Evolutionary conservation across 2,888 invertebrate species (phyloP), one percentile per base, ranked within the genome.

Genomic region (Microctonus aethiopoides): DNA sequence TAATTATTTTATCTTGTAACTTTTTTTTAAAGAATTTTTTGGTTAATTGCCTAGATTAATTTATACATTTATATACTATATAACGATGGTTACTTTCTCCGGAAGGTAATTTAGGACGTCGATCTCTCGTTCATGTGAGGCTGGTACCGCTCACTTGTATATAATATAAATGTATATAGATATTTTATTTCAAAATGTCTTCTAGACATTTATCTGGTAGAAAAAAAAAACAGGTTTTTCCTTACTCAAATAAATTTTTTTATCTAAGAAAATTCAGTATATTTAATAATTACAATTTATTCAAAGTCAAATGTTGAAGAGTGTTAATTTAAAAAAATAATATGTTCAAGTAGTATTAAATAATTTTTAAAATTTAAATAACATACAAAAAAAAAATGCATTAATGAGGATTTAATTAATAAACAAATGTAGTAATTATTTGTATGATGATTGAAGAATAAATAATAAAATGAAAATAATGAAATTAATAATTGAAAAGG

Each of bases 41-140:
- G 32, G 13, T 16, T 29, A 57, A 29, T 29, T 32, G 10, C 10
- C 13, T 29, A n/a, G 56, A 56, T 56, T 56, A 4, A 29, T 26
- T 56, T 56, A 29, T 24, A 26, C n/a, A 26, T 16, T 16, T 56
- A 56, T 29, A 56, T 54, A 54, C 10, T 56, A n/a, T 24, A 46
- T 57, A 32, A 29, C 29, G 16, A 36, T 24, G 61, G 34, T 11
- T 41, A 34, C 61, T 61, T 61, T 61, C 61, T 61, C 61, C 61
- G 32, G 57, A 57, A 61, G 61, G 34, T 41, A 61, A 61, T 61
- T 61, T 61, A 39, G 61, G 61, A 61, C 61, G 41, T 39, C 61
- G 61, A 61, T 61, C 61, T 61, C 61, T 57, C 57, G 39, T 39
- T 24, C 16, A 34, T 13, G 24, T 61, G 34, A 34, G 59, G 22